Conservation (phyloP, 2,113 vertebrate genomes). For the Anarrhichthys ocellatus region DNA sequence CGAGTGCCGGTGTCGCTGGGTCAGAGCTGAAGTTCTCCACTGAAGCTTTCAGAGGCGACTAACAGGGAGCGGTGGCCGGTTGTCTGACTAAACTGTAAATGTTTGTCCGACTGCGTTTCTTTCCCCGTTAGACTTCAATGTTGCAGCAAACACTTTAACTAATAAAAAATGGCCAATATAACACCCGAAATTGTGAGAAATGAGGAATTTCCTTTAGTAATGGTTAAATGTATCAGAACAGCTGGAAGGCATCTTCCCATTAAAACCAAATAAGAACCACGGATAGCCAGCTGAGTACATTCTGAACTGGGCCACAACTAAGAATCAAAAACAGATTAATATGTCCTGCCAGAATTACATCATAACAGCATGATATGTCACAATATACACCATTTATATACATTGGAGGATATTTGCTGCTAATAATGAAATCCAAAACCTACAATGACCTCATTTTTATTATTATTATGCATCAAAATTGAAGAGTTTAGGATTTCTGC, state of each 20-base stretch:
- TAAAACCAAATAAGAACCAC: slow-evolving; percentile 1
- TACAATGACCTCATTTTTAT: not conserved
- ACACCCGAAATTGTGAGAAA: not conserved
- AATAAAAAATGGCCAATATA: not conserved
- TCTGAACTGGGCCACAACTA: slow-evolving; percentile 20
- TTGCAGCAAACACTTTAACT: not conserved
- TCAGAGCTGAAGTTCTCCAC: slow-evolving; percentile 59
- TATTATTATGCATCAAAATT: not conserved
- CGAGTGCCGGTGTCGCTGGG: slow-evolving; percentile 50
- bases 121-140: not conserved
- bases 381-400: slow-evolving; percentile 20
- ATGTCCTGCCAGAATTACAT: slow-evolving; percentile 44
- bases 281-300: slow-evolving; percentile 2
- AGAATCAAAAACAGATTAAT: slow-evolving; percentile 11
- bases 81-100: too few relatives aligned
- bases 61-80: slow-evolving; percentile 12
- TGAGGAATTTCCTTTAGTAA: slow-evolving; percentile 4
- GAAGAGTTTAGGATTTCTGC: not conserved
- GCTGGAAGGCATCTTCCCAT: slow-evolving; percentile 45
- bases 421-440: slow-evolving; percentile 2
- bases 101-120: not conserved
- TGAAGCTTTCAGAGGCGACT: slow-evolving; percentile 67
- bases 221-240: slow-evolving; percentile 39
- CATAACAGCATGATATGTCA: slow-evolving; percentile 1
- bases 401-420: slow-evolving; percentile 8